Evolutionary conservation across 2,113 vertebrate species (phyloP).

Genomic region (Pachypanchax playfairii): DNA sequence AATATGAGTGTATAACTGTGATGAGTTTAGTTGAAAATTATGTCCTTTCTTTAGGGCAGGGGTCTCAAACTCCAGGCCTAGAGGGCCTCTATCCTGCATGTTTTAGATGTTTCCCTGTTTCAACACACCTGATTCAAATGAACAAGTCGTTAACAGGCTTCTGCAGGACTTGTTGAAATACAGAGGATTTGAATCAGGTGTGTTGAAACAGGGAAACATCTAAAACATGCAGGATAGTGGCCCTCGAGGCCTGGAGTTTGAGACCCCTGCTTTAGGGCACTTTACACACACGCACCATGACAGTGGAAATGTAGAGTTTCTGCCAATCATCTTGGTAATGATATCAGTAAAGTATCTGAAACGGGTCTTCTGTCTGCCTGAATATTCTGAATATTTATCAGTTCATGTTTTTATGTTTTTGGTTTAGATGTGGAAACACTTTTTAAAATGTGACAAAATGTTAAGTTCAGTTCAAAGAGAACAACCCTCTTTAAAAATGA

Average conservation of each 20-base stretch:
- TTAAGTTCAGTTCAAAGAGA: constrained; percentile 23
- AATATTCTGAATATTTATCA: constrained; percentile 42
- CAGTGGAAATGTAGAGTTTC: constrained; percentile 3
- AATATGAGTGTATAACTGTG: neutral
- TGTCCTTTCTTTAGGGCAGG: no score
- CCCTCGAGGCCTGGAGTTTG: no score
- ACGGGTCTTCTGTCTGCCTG: constrained; percentile 2
- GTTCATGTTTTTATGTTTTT: constrained; percentile 20
- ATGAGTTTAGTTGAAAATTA: neutral
- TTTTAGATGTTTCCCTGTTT: no score
- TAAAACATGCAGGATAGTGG: no score
- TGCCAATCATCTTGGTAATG: neutral
- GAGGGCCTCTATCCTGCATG: no score
- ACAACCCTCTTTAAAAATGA: constrained; percentile 29
- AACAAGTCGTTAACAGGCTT: no score
- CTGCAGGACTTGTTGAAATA: no score
- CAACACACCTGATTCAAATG: no score
- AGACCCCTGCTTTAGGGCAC: no score
- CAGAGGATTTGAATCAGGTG: no score
- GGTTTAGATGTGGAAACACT: constrained; percentile 28
- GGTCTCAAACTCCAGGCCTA: no score
- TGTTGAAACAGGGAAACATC: no score
- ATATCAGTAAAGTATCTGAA: constrained; percentile 10
- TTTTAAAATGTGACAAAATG: constrained; percentile 11
- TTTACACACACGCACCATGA: neutral